phyloP scores from a whole-genome alignment of 2,113 vertebrate species.

The Plecotus auritus region DNA sequence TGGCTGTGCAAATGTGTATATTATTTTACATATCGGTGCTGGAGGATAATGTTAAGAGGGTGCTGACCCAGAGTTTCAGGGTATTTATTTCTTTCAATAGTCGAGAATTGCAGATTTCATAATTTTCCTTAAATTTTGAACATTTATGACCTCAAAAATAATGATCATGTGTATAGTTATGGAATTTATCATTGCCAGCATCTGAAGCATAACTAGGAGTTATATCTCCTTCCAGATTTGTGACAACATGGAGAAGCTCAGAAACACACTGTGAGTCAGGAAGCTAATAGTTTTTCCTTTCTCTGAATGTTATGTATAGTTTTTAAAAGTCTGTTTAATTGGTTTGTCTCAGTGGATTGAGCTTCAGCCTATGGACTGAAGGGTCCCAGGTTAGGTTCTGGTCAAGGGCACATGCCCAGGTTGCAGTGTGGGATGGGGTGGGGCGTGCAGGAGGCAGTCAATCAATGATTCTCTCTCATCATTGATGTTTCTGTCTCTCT shows the following conservation, averaged over 20 bases:
- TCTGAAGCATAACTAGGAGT: background rate
- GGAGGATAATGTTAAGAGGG: background rate
- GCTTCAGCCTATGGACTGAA: too few species aligned
- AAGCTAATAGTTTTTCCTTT: background rate
- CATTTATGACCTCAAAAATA: background rate
- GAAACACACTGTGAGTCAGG: background rate
- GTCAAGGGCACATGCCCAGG: too few species aligned
- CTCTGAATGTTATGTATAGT: background rate
- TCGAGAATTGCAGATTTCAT: background rate
- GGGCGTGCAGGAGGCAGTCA: too few species aligned
- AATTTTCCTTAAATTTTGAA: background rate
- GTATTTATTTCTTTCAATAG: background rate
- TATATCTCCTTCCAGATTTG: background rate
- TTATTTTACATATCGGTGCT: background rate
- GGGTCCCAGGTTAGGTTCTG: too few species aligned
- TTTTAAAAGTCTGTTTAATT: background rate
- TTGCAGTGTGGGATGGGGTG: too few species aligned
- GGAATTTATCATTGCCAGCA: background rate
- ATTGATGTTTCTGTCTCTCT: too few species aligned
- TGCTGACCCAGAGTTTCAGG: background rate
- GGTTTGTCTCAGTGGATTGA: too few species aligned
- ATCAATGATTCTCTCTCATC: too few species aligned
- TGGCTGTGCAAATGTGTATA: background rate
- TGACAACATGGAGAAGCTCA: background rate
- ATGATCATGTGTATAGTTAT: background rate